Conservation (phyloP, 2,888 invertebrate species). For the Syrista parreyssii region DNA sequence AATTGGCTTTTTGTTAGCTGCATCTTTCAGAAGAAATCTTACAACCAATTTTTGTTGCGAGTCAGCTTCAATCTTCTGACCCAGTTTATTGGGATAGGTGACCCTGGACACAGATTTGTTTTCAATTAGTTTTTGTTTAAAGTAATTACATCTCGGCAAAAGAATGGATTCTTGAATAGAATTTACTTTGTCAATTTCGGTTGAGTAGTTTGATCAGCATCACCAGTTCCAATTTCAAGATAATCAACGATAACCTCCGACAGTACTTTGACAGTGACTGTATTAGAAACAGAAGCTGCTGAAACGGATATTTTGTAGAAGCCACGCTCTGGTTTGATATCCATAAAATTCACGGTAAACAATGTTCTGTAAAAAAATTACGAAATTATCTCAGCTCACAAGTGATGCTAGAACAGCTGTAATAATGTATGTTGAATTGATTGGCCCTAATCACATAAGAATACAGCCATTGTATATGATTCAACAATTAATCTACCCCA, state of each 20-base stretch:
- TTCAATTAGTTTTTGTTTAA: not conserved
- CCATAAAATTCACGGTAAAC: conserved; percentile 81
- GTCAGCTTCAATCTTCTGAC: conserved; percentile 82
- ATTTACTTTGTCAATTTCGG: conserved; percentile 76
- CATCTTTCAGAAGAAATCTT: conserved; percentile 83
- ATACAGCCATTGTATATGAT: conserved; percentile 14
- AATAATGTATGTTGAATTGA: conserved; percentile 19
- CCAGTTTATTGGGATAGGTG: conserved; percentile 77
- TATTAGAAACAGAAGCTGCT: conserved; percentile 74
- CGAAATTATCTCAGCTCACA: not conserved
- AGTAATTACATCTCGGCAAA: not conserved
- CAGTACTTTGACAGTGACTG: conserved; percentile 74
- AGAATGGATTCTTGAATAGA: not conserved
- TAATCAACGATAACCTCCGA: conserved; percentile 81
- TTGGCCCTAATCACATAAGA: not conserved
- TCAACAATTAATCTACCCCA: conserved; percentile 59
- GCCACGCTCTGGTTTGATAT: conserved; percentile 84
- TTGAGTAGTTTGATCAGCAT: conserved; percentile 89
- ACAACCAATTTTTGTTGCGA: conserved; percentile 88
- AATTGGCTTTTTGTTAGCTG: conserved; percentile 74
- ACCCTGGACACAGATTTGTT: conserved; percentile 68
- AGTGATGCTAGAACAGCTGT: not conserved
- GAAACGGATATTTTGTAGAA: conserved; percentile 85
- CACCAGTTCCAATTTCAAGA: conserved; percentile 88
- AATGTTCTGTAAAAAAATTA: conserved; percentile 69